These are phyloP conservation scores for Gymnoscopelus microlampas DNA, from an alignment of 2,797 vertebrate species.

Conservation along the genomic window DNA sequence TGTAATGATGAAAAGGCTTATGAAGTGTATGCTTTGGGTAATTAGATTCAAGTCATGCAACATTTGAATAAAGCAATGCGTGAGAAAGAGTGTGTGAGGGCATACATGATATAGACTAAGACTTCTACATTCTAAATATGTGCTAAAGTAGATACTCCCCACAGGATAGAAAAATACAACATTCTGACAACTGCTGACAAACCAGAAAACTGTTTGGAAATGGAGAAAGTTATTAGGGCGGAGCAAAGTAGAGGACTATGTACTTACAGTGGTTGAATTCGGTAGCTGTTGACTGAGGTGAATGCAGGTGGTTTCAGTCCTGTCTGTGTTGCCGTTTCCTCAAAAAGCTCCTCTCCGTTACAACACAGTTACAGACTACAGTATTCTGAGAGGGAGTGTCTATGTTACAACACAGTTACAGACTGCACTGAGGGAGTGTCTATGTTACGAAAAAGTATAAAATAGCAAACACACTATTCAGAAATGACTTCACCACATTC, in stretches of 20 bases:
- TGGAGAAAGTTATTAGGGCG: neutral
- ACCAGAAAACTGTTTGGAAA: constrained; percentile 18
- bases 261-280: constrained; percentile 62
- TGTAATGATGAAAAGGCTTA: neutral
- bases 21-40: neutral
- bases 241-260: neutral
- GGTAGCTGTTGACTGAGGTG: constrained; percentile 60
- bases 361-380: constrained; percentile 42
- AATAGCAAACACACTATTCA: constrained; percentile 51
- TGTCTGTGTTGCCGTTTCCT: constrained; percentile 9
- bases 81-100: constrained; percentile 29
- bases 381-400: constrained; percentile 18
- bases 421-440: constrained; percentile 33
- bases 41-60: neutral
- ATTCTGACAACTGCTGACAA: constrained; percentile 20
- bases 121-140: no score
- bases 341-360: constrained; percentile 17
- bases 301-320: constrained; percentile 40
- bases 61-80: neutral
- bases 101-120: constrained; percentile 14
- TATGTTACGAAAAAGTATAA: constrained; percentile 21
- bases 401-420: constrained; percentile 40
- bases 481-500: constrained; percentile 68
- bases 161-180: constrained; percentile 21
- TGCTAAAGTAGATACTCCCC: neutral